Conservation (phyloP, 2,113 vertebrate species). For the Equus quagga region DNA sequence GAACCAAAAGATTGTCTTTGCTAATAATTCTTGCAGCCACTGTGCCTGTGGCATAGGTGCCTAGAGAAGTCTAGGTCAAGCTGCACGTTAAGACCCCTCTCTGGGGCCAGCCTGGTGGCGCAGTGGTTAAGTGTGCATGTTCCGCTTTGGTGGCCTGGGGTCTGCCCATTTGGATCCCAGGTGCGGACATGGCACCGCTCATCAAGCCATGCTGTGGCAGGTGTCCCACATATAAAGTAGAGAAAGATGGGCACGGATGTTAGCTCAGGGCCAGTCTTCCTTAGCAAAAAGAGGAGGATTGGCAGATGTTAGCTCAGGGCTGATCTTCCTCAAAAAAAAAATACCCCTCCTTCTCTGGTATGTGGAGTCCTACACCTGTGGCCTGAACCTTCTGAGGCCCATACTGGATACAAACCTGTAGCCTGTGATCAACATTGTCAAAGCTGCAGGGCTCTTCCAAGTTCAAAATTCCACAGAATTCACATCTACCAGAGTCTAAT, state of each 20-base stretch:
- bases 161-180: too few species aligned
- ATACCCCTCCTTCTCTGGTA: neutral
- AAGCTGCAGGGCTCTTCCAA: neutral
- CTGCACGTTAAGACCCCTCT: neutral
- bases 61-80: neutral
- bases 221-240: too few species aligned
- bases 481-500: neutral
- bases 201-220: too few species aligned
- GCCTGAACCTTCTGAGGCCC: neutral
- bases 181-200: too few species aligned
- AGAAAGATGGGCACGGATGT: too few species aligned
- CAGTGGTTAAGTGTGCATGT: too few species aligned
- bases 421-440: neutral
- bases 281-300: too few species aligned
- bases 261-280: too few species aligned
- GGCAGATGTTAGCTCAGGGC: too few species aligned
- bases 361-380: neutral
- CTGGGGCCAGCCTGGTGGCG: too few species aligned
- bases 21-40: neutral
- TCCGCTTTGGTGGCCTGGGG: too few species aligned
- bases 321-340: too few species aligned
- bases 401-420: neutral
- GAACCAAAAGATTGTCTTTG: neutral
- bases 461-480: neutral
- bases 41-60: neutral